Evolutionary conservation across 2,113 vertebrate species (phyloP), one percentile per base, ranked within the genome.

Genomic region (Danionella cerebrum): DNA sequence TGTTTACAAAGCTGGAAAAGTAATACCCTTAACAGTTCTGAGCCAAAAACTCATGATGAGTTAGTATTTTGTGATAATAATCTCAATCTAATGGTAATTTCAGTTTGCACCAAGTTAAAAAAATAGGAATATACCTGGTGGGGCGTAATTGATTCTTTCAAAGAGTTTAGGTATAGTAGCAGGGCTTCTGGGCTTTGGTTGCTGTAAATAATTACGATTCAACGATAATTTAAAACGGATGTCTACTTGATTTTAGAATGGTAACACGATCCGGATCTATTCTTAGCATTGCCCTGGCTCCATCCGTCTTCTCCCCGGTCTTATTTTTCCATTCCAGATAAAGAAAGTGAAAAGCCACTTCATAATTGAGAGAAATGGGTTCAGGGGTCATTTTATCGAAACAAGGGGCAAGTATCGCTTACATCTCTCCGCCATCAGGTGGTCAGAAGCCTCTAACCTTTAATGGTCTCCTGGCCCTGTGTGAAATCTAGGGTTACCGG

Each of bases 321-420:
- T 67, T 69, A 62, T 63, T 51, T 72, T 70, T 60, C 48, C 47
- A 44, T 31, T 48, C 62, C 47, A 50, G 29, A 52, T 58, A 72
- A 65, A 66, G 57, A 62, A 70, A 69, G 44, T 44, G 50, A 66
- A 69, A 65, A 68, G 69, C 27, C n/a, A 71, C 69, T 68, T 69
- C 14, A 25, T 45, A 54, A 72, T 71, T 42, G 24, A 45, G 27
- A 8, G 33, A 13, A 21, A 33, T 67, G 27, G 45, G 54, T 7
- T 14, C 18, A 52, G 33, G 60, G 21, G 36, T 67, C 31, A 19
- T 29, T 45, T 62, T 36, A 31, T 54, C 27, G 29, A 48, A 68
- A 24, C 41, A 47, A 47, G 42, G 42, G 42, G 18, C 25, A 25
- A 19, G 21, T 48, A 59, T 69, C 13, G 31, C 14, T 45, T 63